phyloP scores from a whole-genome alignment of 2,888 invertebrate genomes.

The Celastrina argiolus region DNA sequence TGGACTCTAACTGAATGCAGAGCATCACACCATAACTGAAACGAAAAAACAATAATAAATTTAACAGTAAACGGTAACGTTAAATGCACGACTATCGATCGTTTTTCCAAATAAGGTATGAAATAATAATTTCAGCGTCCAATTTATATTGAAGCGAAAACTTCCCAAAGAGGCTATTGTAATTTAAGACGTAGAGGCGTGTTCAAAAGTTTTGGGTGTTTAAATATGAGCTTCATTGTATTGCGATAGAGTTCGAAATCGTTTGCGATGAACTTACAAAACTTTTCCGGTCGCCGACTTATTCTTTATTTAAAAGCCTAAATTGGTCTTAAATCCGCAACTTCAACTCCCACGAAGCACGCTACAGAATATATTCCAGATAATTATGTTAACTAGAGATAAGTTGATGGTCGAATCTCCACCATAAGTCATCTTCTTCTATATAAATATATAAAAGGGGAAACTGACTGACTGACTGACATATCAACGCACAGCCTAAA shows the following conservation, averaged over 20 bases:
- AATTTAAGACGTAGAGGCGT: constrained; percentile 1
- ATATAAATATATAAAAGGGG: too few relatives aligned
- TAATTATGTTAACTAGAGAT: background rate
- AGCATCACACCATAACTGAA: too few relatives aligned
- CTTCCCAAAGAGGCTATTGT: constrained; percentile 3
- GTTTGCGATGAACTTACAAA: background rate
- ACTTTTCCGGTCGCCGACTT: background rate
- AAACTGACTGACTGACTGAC: too few relatives aligned
- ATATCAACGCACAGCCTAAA: too few relatives aligned
- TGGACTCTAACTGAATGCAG: too few relatives aligned
- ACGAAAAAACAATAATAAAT: too few relatives aligned
- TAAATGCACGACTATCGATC: background rate
- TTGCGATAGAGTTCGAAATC: background rate
- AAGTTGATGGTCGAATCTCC: too few relatives aligned
- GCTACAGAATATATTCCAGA: background rate
- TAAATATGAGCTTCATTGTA: background rate
- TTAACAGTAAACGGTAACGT: too few relatives aligned
- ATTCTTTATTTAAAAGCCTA: constrained; percentile 4
- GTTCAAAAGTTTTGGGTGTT: background rate
- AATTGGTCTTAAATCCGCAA: background rate
- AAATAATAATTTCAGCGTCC: background rate
- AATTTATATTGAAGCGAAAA: background rate
- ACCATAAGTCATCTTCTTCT: too few relatives aligned
- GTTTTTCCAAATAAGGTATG: background rate
- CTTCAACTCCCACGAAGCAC: background rate